Conservation (phyloP, 1,140 invertebrate genomes). For the Ladona fulva region DNA sequence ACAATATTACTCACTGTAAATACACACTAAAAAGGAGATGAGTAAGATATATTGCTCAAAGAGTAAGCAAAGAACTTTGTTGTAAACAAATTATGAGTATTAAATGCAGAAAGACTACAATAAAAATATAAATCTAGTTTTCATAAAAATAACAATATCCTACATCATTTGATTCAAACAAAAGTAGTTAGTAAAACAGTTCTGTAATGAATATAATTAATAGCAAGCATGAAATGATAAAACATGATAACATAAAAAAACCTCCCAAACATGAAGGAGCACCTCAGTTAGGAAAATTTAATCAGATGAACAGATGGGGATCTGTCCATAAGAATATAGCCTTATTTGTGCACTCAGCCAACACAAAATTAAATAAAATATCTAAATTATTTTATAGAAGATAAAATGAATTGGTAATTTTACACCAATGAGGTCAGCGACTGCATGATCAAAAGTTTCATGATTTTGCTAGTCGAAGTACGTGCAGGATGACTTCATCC, state of each 20-base stretch:
- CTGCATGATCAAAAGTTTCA: not conserved
- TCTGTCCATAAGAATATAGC: not conserved
- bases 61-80: not conserved
- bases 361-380: not conserved
- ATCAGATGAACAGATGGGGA: too few relatives aligned
- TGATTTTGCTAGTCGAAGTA: slow-evolving; percentile 51
- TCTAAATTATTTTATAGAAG: not conserved
- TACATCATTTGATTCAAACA: too few relatives aligned
- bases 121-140: not conserved
- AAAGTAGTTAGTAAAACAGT: too few relatives aligned
- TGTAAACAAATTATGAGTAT: not conserved
- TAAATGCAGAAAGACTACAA: not conserved
- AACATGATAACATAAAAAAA: not conserved
- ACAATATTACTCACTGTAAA: too few relatives aligned
- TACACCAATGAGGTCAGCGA: not conserved
- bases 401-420: not conserved
- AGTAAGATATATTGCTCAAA: not conserved
- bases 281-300: not conserved
- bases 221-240: not conserved
- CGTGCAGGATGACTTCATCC: slow-evolving; percentile 68
- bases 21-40: not conserved
- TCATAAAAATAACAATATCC: not conserved
- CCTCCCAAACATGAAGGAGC: not conserved
- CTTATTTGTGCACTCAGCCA: not conserved
- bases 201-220: not conserved